Evolutionary conservation across 2,888 invertebrate genomes (phyloP), one percentile per base, ranked within the genome.

Genomic region (Clusia tigrina): DNA sequence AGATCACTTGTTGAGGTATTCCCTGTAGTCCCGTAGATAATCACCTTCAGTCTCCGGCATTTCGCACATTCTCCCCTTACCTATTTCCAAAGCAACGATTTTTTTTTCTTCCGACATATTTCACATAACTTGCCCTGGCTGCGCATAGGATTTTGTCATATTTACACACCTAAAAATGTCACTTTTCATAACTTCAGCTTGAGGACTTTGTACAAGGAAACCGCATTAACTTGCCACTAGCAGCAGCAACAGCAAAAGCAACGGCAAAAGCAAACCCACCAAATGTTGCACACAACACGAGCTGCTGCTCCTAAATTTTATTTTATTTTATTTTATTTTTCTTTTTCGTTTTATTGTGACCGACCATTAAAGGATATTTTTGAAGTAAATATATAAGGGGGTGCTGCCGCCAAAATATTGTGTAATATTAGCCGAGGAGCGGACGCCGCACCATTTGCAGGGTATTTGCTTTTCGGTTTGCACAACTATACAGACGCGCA

Each of bases 151-250:
- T 60, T 25, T 66, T 67, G 74, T 69, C 71, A 77, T 73, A 74
- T 69, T 76, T 77, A 73, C 79, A 79, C 78, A 79, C 78, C 78
- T 75, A 72, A 74, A n/a, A 78, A 78, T 74, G 77, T 77, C 78
- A 78, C 71, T 69, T 78, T 71, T 71, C 71, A 78, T 65, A 71
- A 73, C 64, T 72, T 69, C 57, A 54, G 57, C 58, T 52, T 54
- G 62, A 62, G 67, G 72, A 64, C 69, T 62, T 67, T 69, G 71
- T 66, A 81, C 81, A 80, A 72, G 74, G 71, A 78, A 80, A 81
- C 75, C 81, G 74, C 77, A 79, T 78, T 79, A 78, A 73, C 73
- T 72, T 56, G 71, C 68, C 65, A n/a, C n/a, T n/a, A n/a, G n/a
- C n/a, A 66, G 65, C 71, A 74, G 72, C 73, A 71, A 71, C 63